A percentile compares a stretch with the other conserved stretches of the same genome.
phyloP scores from a whole-genome alignment of 1,140 invertebrate genomes.

The Euwallacea fornicatus region DNA sequence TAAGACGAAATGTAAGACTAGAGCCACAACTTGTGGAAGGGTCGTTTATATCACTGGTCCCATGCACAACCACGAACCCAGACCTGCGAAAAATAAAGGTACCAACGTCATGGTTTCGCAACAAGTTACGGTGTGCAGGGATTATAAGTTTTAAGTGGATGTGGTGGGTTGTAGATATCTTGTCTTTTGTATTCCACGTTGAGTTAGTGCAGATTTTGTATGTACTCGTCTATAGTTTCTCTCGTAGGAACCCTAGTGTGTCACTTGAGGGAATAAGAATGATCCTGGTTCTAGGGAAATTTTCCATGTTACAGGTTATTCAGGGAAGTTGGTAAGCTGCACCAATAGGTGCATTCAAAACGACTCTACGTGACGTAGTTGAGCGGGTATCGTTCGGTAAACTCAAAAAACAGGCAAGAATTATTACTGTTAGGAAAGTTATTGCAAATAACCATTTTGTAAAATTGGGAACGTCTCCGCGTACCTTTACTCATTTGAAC shows the following conservation, averaged over 20 bases:
- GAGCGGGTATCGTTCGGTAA: too few species aligned
- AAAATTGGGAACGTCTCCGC: too few species aligned
- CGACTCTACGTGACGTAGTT: too few species aligned
- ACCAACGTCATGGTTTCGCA: slow-evolving; percentile 39
- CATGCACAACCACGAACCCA: slow-evolving; percentile 42
- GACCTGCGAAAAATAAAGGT: slow-evolving; percentile 24
- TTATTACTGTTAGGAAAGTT: too few species aligned
- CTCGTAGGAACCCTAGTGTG: not conserved
- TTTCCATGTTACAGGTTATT: not conserved
- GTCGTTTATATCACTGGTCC: slow-evolving; percentile 33
- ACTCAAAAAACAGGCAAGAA: too few species aligned
- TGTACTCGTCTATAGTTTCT: not conserved
- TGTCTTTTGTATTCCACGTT: too few species aligned
- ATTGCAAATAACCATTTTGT: too few species aligned
- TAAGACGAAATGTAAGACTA: slow-evolving; percentile 42
- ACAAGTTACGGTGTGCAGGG: slow-evolving; percentile 36
- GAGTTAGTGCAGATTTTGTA: too few species aligned
- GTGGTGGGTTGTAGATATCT: too few species aligned
- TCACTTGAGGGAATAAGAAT: not conserved
- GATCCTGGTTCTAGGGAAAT: not conserved
- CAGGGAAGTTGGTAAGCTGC: too few species aligned
- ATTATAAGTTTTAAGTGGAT: slow-evolving; percentile 12
- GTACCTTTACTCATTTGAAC: too few species aligned
- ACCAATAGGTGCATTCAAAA: too few species aligned
- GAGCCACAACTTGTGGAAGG: slow-evolving; percentile 38